A percentile compares a stretch with the other conserved stretches of the same genome.
Conservation (phyloP, 2,797 vertebrate genomes). For the Catostomus latipinnis region DNA sequence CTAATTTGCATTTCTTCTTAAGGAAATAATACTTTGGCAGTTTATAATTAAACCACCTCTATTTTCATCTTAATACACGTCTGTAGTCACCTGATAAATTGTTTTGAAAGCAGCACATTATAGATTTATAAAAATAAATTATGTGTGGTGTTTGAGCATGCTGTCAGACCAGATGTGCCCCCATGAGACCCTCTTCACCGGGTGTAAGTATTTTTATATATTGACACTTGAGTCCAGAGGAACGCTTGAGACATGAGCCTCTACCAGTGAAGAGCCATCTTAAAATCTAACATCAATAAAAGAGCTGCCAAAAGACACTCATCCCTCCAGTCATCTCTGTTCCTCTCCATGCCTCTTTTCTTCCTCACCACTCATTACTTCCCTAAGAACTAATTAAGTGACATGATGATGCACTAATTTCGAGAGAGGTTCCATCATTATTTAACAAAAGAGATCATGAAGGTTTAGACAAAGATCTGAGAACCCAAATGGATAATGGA, state of each 20-base stretch:
- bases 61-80: not conserved
- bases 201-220: constrained; percentile 28
- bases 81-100: constrained; percentile 1
- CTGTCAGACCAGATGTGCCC: constrained; percentile 34
- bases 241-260: constrained; percentile 35
- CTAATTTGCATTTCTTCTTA: not conserved
- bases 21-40: not conserved
- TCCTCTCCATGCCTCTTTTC: constrained; percentile 74
- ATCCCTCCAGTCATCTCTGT: constrained; percentile 65
- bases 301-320: constrained; percentile 36
- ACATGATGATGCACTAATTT: constrained; percentile 27
- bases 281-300: constrained; percentile 40
- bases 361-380: constrained; percentile 69
- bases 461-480: not conserved
- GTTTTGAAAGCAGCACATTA: constrained; percentile 2
- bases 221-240: constrained; percentile 21
- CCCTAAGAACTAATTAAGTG: constrained; percentile 6
- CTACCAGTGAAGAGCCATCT: constrained; percentile 33
- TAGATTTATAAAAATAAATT: not conserved
- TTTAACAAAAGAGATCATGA: constrained; percentile 12
- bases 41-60: not conserved
- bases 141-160: not conserved
- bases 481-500: not conserved
- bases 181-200: constrained; percentile 30
- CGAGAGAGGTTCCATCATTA: not conserved